These are phyloP conservation scores for Apostichopus leukothele DNA, from an alignment of 53 echinoderm and acorn worm species.

Conservation along the genomic window DNA sequence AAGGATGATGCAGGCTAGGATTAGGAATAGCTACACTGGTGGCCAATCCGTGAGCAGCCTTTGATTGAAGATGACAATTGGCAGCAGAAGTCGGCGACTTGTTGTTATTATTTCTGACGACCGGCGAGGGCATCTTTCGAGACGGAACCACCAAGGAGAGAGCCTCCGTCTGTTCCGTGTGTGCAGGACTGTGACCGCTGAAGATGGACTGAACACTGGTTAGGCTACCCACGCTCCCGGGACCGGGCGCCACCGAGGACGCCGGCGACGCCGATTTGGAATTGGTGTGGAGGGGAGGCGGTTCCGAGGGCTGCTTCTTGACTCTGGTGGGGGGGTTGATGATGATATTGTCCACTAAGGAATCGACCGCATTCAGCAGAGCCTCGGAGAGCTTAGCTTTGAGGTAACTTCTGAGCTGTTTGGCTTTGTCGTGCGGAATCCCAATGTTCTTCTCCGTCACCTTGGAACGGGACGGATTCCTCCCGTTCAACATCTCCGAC, in stretches of 20 bases:
- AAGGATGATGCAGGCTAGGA: slow-evolving; percentile 88
- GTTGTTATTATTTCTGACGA: slow-evolving; percentile 47
- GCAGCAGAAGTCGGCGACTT: slow-evolving; percentile 32
- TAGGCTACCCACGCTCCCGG: neutral
- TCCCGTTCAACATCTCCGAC: slow-evolving; percentile 61
- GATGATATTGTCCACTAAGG: slow-evolving; percentile 60
- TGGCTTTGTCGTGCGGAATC: slow-evolving; percentile 55
- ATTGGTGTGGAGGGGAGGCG: slow-evolving; percentile 45
- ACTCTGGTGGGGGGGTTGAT: slow-evolving; percentile 40
- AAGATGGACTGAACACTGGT: neutral
- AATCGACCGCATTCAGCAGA: slow-evolving; percentile 61
- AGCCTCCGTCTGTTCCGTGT: slow-evolving; percentile 85
- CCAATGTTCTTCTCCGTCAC: slow-evolving; percentile 43
- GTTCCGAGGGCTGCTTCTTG: slow-evolving; percentile 51
- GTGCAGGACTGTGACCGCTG: slow-evolving; percentile 9
- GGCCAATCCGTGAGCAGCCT: slow-evolving; percentile 60
- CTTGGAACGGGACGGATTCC: slow-evolving; percentile 24
- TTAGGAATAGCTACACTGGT: slow-evolving; percentile 97
- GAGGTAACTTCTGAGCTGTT: slow-evolving; percentile 56
- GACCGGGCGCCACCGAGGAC: neutral
- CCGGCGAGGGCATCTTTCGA: slow-evolving; percentile 48
- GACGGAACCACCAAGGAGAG: slow-evolving; percentile 85
- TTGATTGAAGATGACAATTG: slow-evolving; percentile 7
- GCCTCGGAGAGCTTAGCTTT: slow-evolving; percentile 67
- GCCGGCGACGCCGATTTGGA: slow-evolving; percentile 31